Conservation (phyloP, 35 echinoderm and acorn worm species). For the Antedon bifida region DNA sequence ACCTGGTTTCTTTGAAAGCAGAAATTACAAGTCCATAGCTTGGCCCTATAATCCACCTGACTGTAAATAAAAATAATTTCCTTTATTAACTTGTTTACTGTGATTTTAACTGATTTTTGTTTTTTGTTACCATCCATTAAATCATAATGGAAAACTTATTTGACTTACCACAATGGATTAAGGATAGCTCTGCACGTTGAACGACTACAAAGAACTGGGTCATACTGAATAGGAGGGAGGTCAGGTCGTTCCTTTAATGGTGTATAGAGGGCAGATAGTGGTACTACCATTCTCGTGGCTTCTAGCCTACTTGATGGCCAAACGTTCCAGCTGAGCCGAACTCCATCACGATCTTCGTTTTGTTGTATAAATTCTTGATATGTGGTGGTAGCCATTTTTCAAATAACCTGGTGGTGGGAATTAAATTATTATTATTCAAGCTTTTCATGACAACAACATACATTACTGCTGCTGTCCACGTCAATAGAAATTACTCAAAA, state of each 20-base stretch:
- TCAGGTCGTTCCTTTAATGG: slow-evolving; percentile 88
- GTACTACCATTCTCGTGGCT: slow-evolving; percentile 95
- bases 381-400: background rate
- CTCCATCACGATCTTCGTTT: slow-evolving; percentile 79
- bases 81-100: no score
- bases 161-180: slow-evolving; percentile 92
- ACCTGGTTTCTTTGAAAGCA: slow-evolving; percentile 97
- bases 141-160: background rate
- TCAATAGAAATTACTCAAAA: no score
- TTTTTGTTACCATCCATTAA: no score
- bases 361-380: slow-evolving; percentile 78
- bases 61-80: slow-evolving; percentile 53
- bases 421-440: no score
- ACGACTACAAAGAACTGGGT: slow-evolving; percentile 84
- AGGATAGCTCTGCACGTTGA: slow-evolving; percentile 88
- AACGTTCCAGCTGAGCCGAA: slow-evolving; percentile 91
- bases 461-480: no score
- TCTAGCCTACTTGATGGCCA: slow-evolving; percentile 88
- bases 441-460: no score
- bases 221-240: slow-evolving; percentile 89
- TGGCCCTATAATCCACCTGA: slow-evolving; percentile 96
- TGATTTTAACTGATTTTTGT: no score
- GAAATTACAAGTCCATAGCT: slow-evolving; percentile 95
- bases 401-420: no score
- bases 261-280: slow-evolving; percentile 73